Base-by-base conservation (phyloP, 2,113 vertebrate genomes). In the Herpailurus yagouaroundi region DNA sequence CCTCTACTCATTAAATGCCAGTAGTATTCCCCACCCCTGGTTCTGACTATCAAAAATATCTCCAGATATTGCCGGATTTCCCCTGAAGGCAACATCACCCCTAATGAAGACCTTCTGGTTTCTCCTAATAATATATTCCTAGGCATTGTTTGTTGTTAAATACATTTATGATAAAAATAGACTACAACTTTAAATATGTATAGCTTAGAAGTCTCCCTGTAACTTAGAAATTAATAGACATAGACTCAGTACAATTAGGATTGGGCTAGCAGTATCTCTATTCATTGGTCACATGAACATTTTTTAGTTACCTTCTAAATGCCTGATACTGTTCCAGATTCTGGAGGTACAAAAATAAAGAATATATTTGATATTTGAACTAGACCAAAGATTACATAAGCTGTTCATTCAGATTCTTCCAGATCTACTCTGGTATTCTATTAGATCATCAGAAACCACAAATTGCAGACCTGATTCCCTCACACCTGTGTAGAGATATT, bases 221-320 rank as follows among this genome's bases (percentile, higher is more conserved):
- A 90, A 6, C 2, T 77, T 94, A 60, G 11, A 82, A 36, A 25
- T 7, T 68, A 83, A 41, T 50, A 94, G 57, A 90, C 66, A 76
- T 73, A 64, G 8, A 14, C 29, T 95, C 36, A 76, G 0, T 55
- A 63, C 7, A 76, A 55, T 71, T 57, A 57, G 9, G 2, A 76
- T 74, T 91, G 8, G 29, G 27, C 29, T 74, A 71, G 60, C 7
- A 21, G 7, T 73, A 10, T 95, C 41, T 77, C 9, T 74, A 73
- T 55, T 66, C 25, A 79, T 45, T 73, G 45, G 15, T 76, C 19
- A 69, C 27, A 90, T 55, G 48, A 92, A 52, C 21, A 60, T 92
- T 64, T 84, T 73, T 90, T 86, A 95, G 55, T 41, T 7, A 82
- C 38, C 16, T 82, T 31, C 18, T 95, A 71, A 97, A 76, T 50